A percentile compares a stretch with the other conserved stretches of the same genome.
Evolutionary conservation across 1,140 invertebrate species (phyloP).

Genomic region (Brachystomella parvula): DNA sequence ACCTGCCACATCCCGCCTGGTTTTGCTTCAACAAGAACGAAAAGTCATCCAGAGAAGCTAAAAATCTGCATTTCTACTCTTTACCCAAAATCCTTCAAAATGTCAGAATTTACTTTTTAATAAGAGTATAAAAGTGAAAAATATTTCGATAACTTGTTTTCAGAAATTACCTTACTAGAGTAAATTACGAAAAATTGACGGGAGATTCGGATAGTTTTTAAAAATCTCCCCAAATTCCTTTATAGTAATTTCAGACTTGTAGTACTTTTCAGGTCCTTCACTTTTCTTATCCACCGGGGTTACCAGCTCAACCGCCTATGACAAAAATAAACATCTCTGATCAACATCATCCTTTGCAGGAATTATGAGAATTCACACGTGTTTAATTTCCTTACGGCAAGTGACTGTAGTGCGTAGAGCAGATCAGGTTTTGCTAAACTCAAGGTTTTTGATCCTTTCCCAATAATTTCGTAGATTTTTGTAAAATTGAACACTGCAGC

Average conservation of each 20-base stretch:
- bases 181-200: not conserved
- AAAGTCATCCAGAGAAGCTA: too few relatives aligned
- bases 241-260: not conserved
- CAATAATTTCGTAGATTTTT: not conserved
- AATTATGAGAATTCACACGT: not conserved
- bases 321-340: not conserved
- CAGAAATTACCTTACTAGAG: too few relatives aligned
- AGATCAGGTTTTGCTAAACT: not conserved
- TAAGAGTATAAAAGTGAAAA: too few relatives aligned
- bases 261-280: not conserved
- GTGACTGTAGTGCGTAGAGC: not conserved
- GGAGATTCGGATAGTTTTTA: not conserved
- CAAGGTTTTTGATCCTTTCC: not conserved
- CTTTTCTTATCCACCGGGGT: not conserved
- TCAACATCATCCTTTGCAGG: not conserved
- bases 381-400: not conserved
- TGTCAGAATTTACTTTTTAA: too few relatives aligned
- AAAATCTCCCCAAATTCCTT: not conserved
- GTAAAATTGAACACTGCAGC: not conserved
- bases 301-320: not conserved
- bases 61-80: too few relatives aligned
- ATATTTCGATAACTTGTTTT: too few relatives aligned
- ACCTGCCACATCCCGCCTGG: too few relatives aligned
- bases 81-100: too few relatives aligned
- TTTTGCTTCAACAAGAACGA: too few relatives aligned